Evolutionary conservation across 2,797 vertebrate species (phyloP).

Genomic region (Acipenser transmontanus): DNA sequence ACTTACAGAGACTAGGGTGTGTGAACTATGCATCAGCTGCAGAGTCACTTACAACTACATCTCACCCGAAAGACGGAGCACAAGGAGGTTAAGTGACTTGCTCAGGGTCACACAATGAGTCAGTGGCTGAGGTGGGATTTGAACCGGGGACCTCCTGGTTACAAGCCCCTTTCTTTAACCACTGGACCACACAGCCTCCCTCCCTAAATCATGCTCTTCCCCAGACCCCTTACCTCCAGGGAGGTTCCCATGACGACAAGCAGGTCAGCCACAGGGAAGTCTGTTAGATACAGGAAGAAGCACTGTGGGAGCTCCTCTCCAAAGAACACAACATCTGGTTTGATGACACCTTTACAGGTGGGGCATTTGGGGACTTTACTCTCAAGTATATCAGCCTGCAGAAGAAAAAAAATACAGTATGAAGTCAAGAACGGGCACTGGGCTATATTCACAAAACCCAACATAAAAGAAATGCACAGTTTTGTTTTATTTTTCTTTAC

Average conservation of each 20-base stretch:
- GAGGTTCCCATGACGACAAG: constrained; percentile 90
- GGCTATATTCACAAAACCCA: neutral
- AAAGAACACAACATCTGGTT: constrained; percentile 92
- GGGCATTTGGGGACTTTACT: constrained; percentile 72
- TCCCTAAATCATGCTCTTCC: too few relatives aligned
- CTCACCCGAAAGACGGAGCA: too few relatives aligned
- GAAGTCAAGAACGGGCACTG: neutral
- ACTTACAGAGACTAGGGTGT: too few relatives aligned
- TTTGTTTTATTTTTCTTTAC: too few relatives aligned
- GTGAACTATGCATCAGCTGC: too few relatives aligned
- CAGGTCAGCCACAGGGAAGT: constrained; percentile 85
- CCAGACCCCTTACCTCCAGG: constrained; percentile 71
- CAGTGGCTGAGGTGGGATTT: too few relatives aligned
- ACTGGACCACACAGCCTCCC: too few relatives aligned
- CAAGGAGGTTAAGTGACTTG: too few relatives aligned
- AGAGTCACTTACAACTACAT: too few relatives aligned
- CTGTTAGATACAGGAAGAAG: constrained; percentile 75
- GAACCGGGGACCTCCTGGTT: too few relatives aligned
- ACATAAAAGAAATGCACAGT: neutral
- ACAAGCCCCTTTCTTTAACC: too few relatives aligned
- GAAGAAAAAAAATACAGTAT: neutral
- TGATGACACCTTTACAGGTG: constrained; percentile 72
- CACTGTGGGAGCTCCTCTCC: constrained; percentile 80
- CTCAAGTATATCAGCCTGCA: constrained; percentile 72
- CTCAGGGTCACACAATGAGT: too few relatives aligned